phyloP scores from a whole-genome alignment of 2,888 invertebrate species.

The Plebejus argus region DNA sequence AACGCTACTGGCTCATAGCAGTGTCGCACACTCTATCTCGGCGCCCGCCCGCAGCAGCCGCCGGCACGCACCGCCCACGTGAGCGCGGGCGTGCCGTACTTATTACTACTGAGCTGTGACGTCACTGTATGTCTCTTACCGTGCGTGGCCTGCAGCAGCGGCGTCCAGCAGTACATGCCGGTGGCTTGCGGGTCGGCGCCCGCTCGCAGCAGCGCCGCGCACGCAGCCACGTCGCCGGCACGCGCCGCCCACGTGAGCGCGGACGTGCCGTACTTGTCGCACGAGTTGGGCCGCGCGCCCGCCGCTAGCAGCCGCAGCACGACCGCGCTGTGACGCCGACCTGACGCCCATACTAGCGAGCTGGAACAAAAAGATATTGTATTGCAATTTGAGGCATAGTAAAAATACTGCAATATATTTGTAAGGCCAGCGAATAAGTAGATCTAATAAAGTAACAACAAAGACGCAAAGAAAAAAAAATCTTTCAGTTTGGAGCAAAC shows the following conservation, averaged over 20 bases:
- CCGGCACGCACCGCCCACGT: too few species aligned
- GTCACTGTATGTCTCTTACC: conserved; percentile 61
- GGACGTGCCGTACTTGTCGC: conserved; percentile 98
- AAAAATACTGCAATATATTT: too few species aligned
- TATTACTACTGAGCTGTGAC: background rate
- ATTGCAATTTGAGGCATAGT: background rate
- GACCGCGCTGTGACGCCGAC: conserved; percentile 93
- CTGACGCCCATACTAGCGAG: conserved; percentile 97
- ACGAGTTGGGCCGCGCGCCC: conserved; percentile 96
- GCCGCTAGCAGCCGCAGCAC: conserved; percentile 90
- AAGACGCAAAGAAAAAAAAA: too few species aligned
- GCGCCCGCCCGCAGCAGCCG: too few species aligned
- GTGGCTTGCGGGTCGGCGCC: conserved; percentile 95
- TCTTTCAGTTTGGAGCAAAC: too few species aligned
- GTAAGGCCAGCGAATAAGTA: background rate
- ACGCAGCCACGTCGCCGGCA: conserved; percentile 92
- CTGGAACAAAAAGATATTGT: conserved; percentile 53
- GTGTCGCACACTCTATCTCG: too few species aligned
- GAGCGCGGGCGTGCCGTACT: too few species aligned
- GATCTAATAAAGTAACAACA: background rate
- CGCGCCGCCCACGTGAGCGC: conserved; percentile 98
- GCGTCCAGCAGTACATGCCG: conserved; percentile 99
- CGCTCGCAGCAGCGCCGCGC: conserved; percentile 88
- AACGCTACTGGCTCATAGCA: too few species aligned
- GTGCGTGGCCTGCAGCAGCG: conserved; percentile 89